Base-by-base conservation (phyloP, 2,888 invertebrate species). In the Dryobota labecula region DNA sequence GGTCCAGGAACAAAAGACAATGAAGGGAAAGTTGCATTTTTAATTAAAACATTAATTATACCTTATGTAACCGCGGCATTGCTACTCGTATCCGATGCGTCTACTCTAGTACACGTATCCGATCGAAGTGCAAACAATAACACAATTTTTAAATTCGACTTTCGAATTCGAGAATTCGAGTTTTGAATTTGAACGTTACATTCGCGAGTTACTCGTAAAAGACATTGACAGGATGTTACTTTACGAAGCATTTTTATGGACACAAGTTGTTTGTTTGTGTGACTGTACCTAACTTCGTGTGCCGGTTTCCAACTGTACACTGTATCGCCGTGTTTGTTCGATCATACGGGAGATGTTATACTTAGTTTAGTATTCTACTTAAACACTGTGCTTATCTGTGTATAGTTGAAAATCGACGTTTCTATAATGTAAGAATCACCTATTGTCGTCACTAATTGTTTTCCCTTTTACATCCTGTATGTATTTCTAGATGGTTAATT, bases 1-100 rank as follows among this genome's bases (percentile, higher is more conserved):
- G 92, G 89, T 90, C 92, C 91, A 90, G 92, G 94, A 95, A 94
- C 94, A 95, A 95, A 95, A 95, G 95, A 95, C 95, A 95, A 94
- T 94, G 94, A 94, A 93, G 90, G 94, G 92, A 94, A 85, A 92
- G 91, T 92, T 95, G 95, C 94, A 95, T 95, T 94, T 94, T 89
- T 86, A 85, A 88, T 91, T 89, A 90, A 88, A 86, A 84, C 86
- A 84, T 85, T 90, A 88, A 78, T 77, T 82, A 79, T 78, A 87
- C 80, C 86, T 80, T 89, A 89, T 86, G 87, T 87, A 87, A 88
- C 88, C 87, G 87, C 87, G 86, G 63, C 78, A 71, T 76, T 70
- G 76, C 76, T 58, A 66, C 63, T 82, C 72, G 86, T 20, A 47
- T 74, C 78, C 82, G 84, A 86, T 83, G 70, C 82, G 78, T 84